Evolutionary conservation across 2,113 vertebrate species (phyloP), one percentile per base, ranked within the genome.

Genomic region (Lepisosteus oculatus): DNA sequence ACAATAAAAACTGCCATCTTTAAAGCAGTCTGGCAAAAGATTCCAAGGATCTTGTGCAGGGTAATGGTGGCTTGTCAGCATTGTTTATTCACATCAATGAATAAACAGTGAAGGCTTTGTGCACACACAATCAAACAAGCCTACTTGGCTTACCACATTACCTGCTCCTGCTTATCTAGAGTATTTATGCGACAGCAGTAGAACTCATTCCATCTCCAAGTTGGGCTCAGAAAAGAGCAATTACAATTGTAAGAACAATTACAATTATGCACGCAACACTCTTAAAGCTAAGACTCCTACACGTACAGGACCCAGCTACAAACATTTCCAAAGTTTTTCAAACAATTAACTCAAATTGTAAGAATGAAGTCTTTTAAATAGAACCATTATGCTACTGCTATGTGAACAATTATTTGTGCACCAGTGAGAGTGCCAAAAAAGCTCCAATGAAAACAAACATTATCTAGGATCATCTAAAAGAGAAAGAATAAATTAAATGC

Each of bases 361-460:
- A 68, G 67, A 76, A 77, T 79, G 3, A 29, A 29, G 61, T 84
- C 83, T 83, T 85, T 79, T 69, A 77, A 83, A 80, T 63, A 78
- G 55, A 54, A 45, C 62, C 44, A 43, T 67, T 69, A 72, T 56
- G 65, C 76, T 85, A 83, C 84, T 86, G 86, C 84, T 66, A 75
- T 72, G 62, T 17, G 15, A 17, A 69, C 45, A 15, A 78, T 74
- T 77, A 51, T 66, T 68, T 81, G 87, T 81, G 79, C 83, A 75
- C 69, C 71, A 71, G 62, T 73, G 72, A 75, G 69, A 77, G 76
- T 76, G 84, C 83, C 65, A 80, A 79, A 51, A 51, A 51, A 51
- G 9, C 47, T 51, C 5, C 47, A 51, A 9, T 51, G 47, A 9
- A 51, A 51, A 51, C 9, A 9, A 29, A 29, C 29, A 29, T 29